Percentiles rank a stretch among this genome's conserved stretches.
These are phyloP conservation scores for Bradypodion ventrale DNA, from an alignment of 2,797 vertebrate species.

Conservation along the genomic window DNA sequence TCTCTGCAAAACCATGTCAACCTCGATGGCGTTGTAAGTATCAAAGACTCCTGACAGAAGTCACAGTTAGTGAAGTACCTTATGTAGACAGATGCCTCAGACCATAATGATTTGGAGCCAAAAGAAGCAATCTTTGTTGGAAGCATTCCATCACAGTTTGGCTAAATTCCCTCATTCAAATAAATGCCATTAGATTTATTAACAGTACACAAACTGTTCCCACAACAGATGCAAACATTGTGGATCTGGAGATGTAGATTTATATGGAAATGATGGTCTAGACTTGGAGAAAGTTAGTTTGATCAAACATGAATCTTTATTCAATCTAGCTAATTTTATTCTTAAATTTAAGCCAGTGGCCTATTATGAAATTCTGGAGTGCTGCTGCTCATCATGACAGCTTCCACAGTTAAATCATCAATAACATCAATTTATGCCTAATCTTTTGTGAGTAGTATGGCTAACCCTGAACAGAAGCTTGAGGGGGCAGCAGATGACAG, in stretches of 20 bases:
- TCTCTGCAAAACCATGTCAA: neutral
- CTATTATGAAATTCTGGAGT: neutral
- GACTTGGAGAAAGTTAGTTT: neutral
- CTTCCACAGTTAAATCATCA: neutral
- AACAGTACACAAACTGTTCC: neutral
- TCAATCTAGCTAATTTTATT: neutral
- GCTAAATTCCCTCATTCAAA: neutral
- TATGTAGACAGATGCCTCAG: neutral
- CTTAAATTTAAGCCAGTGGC: neutral
- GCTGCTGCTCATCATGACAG: neutral
- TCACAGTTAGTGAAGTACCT: neutral
- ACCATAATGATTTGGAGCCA: neutral
- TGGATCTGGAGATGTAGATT: neutral
- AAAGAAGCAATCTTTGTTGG: neutral
- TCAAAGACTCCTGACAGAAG: neutral
- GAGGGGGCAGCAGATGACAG: neutral
- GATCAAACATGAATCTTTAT: neutral
- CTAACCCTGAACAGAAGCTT: neutral
- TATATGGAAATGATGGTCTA: neutral
- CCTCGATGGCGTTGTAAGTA: neutral
- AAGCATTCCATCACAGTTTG: neutral
- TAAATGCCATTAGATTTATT: neutral
- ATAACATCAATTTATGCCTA: neutral
- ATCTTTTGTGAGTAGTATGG: neutral
- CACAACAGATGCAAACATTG: neutral